Conservation (phyloP, 1,140 invertebrate species). For the Bombus soroeensis region DNA sequence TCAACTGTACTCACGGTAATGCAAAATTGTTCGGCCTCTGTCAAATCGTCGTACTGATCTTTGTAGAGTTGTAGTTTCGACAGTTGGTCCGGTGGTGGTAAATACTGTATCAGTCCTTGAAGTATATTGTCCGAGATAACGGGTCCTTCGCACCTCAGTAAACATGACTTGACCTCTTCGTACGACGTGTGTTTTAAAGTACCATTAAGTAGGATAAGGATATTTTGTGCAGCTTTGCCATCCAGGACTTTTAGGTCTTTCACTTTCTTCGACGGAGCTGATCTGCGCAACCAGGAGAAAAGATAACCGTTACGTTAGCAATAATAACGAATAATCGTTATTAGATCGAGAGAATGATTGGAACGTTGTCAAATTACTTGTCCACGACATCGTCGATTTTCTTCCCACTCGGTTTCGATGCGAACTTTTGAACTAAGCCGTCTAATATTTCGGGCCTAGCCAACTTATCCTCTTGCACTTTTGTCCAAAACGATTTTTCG, state of each 20-base stretch:
- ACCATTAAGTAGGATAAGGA: constrained; percentile 95
- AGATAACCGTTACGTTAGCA: not conserved
- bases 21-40: constrained; percentile 97
- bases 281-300: constrained; percentile 77
- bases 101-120: constrained; percentile 93
- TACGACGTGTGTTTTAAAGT: constrained; percentile 95
- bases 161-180: constrained; percentile 91
- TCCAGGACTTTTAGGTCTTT: constrained; percentile 96
- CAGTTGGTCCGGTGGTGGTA: constrained; percentile 95
- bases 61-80: constrained; percentile 91
- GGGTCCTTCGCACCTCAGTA: constrained; percentile 93
- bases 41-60: constrained; percentile 91
- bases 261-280: constrained; percentile 90
- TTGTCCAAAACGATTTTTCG: constrained; percentile 98
- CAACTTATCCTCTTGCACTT: constrained; percentile 94
- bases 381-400: constrained; percentile 89
- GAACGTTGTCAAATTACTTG: constrained; percentile 81
- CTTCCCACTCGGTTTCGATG: constrained; percentile 91
- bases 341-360: not conserved
- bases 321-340: not conserved
- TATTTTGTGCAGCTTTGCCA: constrained; percentile 96
- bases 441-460: constrained; percentile 93
- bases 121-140: constrained; percentile 92
- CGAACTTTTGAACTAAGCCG: constrained; percentile 93
- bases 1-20: constrained; percentile 88